Evolutionary conservation across 1,140 invertebrate genomes (phyloP).

Genomic region (Platyura marginata): DNA sequence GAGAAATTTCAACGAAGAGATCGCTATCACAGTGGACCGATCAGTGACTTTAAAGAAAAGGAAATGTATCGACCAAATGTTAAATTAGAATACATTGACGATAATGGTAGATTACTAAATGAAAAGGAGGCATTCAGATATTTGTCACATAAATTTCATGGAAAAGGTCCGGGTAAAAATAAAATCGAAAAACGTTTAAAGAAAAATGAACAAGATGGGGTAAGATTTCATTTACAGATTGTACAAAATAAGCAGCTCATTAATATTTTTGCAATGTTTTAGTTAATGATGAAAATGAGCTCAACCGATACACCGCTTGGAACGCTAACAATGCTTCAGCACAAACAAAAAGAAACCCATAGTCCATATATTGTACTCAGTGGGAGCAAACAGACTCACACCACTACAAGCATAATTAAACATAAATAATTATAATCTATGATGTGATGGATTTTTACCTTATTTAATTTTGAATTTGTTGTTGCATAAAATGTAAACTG

Average conservation of each 20-base stretch:
- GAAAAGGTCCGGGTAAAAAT: constrained; percentile 97
- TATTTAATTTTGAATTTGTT: not conserved
- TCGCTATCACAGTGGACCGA: constrained; percentile 60
- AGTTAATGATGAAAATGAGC: constrained; percentile 96
- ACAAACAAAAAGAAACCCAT: constrained; percentile 92
- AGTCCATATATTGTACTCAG: constrained; percentile 88
- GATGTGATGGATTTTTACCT: not conserved
- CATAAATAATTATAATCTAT: constrained; percentile 13
- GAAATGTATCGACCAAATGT: constrained; percentile 84
- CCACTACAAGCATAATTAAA: constrained; percentile 18
- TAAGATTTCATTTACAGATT: too few species aligned
- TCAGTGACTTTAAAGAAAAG: constrained; percentile 89
- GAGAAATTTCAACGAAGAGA: constrained; percentile 59
- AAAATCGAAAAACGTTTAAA: constrained; percentile 95
- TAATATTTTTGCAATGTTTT: too few species aligned
- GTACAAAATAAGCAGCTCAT: too few species aligned
- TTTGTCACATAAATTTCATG: constrained; percentile 96
- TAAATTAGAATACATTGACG: constrained; percentile 95
- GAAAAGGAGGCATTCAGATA: constrained; percentile 95
- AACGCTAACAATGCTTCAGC: constrained; percentile 83
- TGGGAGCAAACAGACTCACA: constrained; percentile 46
- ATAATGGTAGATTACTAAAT: constrained; percentile 71
- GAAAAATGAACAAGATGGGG: constrained; percentile 84
- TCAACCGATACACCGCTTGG: constrained; percentile 94
- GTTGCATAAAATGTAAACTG: not conserved